phyloP scores from a whole-genome alignment of 1,140 invertebrate genomes.

The Xylocopa sonorina region DNA sequence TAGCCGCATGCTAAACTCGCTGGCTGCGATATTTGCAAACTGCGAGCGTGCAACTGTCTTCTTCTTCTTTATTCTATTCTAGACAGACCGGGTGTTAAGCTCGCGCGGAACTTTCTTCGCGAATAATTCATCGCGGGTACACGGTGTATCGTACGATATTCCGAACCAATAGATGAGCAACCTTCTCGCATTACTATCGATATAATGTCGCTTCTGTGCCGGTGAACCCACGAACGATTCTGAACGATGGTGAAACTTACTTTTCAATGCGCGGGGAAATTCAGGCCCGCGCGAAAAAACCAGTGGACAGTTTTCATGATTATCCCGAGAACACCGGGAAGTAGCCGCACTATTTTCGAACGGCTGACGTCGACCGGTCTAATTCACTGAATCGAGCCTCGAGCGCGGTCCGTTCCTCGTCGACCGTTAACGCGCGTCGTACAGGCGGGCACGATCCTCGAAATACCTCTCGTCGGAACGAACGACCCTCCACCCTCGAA shows the following conservation, averaged over 20 bases:
- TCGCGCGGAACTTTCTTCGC: slow-evolving; percentile 2
- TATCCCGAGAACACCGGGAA: neutral
- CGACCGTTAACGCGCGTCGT: neutral
- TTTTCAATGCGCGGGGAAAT: neutral
- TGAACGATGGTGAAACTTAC: neutral
- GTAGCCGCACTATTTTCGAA: neutral
- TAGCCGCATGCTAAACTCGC: slow-evolving; percentile 13
- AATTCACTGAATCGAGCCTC: neutral
- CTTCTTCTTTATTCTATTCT: neutral
- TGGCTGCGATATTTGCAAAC: slow-evolving; percentile 2
- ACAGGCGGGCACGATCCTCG: neutral
- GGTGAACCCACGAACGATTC: neutral
- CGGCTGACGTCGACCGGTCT: neutral
- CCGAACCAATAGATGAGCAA: neutral
- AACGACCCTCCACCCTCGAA: slow-evolving; percentile 14
- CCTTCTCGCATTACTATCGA: neutral
- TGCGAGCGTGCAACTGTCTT: neutral
- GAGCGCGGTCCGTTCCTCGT: neutral
- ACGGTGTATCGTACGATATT: no score
- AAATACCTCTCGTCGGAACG: neutral
- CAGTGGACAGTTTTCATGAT: slow-evolving; percentile 1
- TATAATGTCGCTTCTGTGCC: neutral
- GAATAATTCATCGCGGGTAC: slow-evolving; percentile 23
- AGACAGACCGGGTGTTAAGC: neutral
- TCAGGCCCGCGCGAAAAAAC: neutral